Base-by-base conservation (phyloP, 2,797 vertebrate genomes). In the Gambusia yucatana region DNA sequence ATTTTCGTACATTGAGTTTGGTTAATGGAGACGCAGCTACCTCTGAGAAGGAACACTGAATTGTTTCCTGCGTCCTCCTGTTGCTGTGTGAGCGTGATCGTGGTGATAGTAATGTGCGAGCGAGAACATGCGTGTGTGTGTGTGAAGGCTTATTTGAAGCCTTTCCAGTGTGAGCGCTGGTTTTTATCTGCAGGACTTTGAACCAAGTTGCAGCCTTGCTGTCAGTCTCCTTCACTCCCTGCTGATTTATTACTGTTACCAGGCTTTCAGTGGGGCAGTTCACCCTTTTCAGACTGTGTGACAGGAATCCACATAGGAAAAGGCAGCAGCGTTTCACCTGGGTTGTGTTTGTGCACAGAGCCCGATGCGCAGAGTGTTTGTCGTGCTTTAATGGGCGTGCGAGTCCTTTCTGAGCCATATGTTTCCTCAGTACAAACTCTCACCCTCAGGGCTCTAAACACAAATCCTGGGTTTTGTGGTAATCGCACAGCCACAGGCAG, bases 101-200 rank as follows among this genome's bases (percentile, higher is more conserved):
- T 8, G 6, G 8, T n/a, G 7, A 16, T 25, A 11, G 39, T 46
- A 20, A 28, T 52, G 25, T 86, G 80, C 59, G 87, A 88, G 77
- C 20, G 14, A 77, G 41, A 80, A 61, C 84, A 65, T 77, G 48
- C 0, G 16, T 20, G 47, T 17, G 47, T 7, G 6, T 7, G 6
- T 50, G 20, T 50, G 33, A 71, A 55, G 47, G 33, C 75, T 28
- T 55, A 48, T 25, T 74, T 77, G 59, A 59, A 55, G 74, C 50
- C 65, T 77, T 89, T 90, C 88, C 84, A 80, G 41, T 65, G 69
- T 50, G 73, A 86, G 71, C 1, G 0, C 48, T 39, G 71, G 75
- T 77, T 83, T 90, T 90, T 90, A 94, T 93, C 91, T 82, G 65
- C 44, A 48, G 87, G 87, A 94, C 92, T 94, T 92, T 91, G 86